Percentiles rank a stretch among this genome's conserved stretches.
Conservation (phyloP, 2,797 vertebrate genomes). For the Poeciliopsis infans region DNA sequence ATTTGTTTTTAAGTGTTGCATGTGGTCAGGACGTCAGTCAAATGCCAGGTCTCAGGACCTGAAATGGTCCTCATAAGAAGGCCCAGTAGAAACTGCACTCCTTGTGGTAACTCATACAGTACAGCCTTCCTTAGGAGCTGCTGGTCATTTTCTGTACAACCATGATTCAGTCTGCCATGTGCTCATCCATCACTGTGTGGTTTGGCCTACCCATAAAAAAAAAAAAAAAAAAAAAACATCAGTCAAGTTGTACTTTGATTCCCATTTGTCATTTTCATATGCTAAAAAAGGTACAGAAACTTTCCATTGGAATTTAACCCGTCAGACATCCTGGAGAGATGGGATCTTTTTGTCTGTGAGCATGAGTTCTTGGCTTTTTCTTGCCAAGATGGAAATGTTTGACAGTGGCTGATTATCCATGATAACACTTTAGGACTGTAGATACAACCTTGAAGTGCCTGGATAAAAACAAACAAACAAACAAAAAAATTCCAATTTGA, state of each 20-base stretch:
- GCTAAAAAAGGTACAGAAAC: neutral
- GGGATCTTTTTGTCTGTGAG: neutral
- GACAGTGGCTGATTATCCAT: neutral
- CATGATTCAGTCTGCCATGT: no score
- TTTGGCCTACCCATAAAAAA: no score
- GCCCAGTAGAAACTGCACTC: no score
- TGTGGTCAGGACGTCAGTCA: neutral
- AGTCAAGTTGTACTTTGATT: neutral
- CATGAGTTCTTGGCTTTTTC: neutral
- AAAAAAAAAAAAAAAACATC: neutral
- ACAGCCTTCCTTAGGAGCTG: no score
- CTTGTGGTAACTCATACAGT: no score
- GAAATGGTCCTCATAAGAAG: no score
- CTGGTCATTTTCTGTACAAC: no score
- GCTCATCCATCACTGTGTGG: no score
- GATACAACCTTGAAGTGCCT: neutral
- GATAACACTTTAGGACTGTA: neutral
- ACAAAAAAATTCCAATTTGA: neutral
- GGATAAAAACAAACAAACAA: no score
- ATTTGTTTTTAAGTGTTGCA: no score
- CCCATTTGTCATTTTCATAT: neutral
- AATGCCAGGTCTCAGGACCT: no score
- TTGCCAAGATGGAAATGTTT: neutral
- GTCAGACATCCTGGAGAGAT: neutral
- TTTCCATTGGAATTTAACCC: neutral